Base-by-base conservation (phyloP, 1,140 invertebrate species). In the Trialeurodes vaporariorum region DNA sequence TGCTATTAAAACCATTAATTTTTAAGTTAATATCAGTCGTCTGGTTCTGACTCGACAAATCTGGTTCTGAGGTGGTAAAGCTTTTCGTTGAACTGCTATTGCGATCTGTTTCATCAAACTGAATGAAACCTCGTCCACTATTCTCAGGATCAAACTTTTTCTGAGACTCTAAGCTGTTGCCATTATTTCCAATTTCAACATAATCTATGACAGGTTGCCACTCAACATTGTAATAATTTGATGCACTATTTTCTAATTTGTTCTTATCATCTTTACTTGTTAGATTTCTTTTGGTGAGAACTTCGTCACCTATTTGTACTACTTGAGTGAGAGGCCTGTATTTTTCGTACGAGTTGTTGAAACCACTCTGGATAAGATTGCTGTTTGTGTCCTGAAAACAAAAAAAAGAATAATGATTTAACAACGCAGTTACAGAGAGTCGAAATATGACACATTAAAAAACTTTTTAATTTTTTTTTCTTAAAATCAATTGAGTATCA, bases 321-420 rank as follows among this genome's bases (percentile, higher is more conserved):
- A 79, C 76, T 72, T 76, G 75, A 2, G 78, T 79, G 27, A 58
- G 9, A 27, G 34, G 67, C 22, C 27, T 58, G 13, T 34, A 26
- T 24, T 63, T 64, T 59, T 65, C 25, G 58, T 12, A 34, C 25
- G 24, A 64, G 40, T 65, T 64, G 63, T 64, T 64, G 58, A 72
- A 76, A 24, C 73, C 72, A 27, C 76, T 76, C 60, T 72, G 66
- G 21, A 26, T 21, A 25, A 27, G 67, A 21, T 61, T 40, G 65
- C 27, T 17, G 59, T 67, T 24, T 27, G 62, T 68, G 9, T 24
- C 63, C 67, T 68, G 67, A 27, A 68, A 68, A 27, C 9, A 27
- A 68, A 23, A 26, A 34, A 68, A 25, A 60, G 22, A 22, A 24
- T 12, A 65, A n/a, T n/a, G n/a, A n/a, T n/a, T n/a, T n/a, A n/a